A percentile compares a stretch with the other conserved stretches of the same genome.
Conservation (phyloP, 2,888 invertebrate genomes). For the Drosophila rubida region DNA sequence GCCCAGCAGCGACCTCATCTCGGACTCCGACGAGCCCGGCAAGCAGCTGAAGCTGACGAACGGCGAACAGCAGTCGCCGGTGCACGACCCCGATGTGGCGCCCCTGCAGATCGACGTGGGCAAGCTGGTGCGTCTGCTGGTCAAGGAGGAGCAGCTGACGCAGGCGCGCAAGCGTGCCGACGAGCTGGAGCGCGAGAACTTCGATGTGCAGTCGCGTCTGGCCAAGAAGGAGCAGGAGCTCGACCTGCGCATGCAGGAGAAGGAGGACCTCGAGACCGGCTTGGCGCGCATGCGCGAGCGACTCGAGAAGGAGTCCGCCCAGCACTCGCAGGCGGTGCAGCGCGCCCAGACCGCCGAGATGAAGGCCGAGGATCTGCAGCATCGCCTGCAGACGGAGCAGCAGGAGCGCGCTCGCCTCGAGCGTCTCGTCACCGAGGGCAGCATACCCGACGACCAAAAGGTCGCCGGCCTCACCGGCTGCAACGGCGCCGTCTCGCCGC, state of each 20-base stretch:
- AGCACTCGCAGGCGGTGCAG: conserved; percentile 94
- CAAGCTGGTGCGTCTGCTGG: conserved; percentile 94
- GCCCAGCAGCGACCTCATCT: conserved; percentile 82
- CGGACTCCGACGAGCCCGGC: conserved; percentile 82
- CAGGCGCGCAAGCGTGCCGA: conserved; percentile 94
- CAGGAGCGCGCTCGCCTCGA: conserved; percentile 93
- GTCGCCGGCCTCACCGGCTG: conserved; percentile 86
- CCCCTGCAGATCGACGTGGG: conserved; percentile 95
- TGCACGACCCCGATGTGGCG: conserved; percentile 92
- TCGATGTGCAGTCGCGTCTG: conserved; percentile 93
- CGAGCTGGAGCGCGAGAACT: conserved; percentile 94
- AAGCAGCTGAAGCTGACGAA: conserved; percentile 77
- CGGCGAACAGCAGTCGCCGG: conserved; percentile 58
- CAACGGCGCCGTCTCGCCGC: conserved; percentile 87
- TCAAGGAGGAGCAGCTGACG: conserved; percentile 96
- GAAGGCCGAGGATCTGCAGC: conserved; percentile 88
- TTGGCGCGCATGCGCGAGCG: conserved; percentile 93
- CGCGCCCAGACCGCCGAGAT: conserved; percentile 87
- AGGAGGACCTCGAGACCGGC: conserved; percentile 95
- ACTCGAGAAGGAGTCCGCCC: conserved; percentile 94
- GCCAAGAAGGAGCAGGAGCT: conserved; percentile 97
- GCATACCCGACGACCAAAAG: conserved; percentile 97
- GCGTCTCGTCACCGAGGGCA: conserved; percentile 94
- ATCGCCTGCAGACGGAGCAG: conserved; percentile 90
- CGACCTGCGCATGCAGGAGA: conserved; percentile 95